Percentiles rank a stretch among this genome's conserved stretches.
Evolutionary conservation across 2,113 vertebrate genomes (phyloP).

Genomic region (Manacus vitellinus): DNA sequence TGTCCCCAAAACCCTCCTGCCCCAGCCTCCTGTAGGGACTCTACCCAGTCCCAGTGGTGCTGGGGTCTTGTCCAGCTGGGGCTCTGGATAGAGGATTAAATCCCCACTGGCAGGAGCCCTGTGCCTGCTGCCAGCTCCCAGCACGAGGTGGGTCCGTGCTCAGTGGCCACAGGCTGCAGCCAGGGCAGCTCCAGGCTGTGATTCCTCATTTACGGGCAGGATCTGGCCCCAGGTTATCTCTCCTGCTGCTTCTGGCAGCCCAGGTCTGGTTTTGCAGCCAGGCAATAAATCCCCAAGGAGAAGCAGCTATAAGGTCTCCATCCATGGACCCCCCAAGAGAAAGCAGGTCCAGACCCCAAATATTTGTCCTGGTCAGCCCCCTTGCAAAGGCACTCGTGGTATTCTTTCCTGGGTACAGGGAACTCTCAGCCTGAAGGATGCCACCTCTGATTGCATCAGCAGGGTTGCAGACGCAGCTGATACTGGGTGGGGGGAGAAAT

Average conservation of each 20-base stretch:
- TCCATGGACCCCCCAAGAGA: background rate
- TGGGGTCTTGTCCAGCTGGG: background rate
- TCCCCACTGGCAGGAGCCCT: background rate
- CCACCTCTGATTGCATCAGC: background rate
- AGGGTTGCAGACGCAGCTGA: background rate
- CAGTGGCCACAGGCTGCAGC: background rate
- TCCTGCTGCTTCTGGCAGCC: conserved; percentile 4
- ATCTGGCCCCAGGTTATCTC: background rate
- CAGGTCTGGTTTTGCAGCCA: background rate
- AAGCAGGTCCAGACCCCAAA: background rate
- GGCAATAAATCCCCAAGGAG: background rate
- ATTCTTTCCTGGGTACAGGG: background rate
- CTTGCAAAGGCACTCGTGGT: background rate
- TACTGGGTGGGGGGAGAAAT: background rate
- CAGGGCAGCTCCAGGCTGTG: background rate
- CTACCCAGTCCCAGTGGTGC: background rate
- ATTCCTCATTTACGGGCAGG: background rate
- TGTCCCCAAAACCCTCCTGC: background rate
- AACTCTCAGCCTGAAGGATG: background rate
- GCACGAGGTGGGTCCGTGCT: fast-evolving
- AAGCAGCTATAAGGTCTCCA: background rate
- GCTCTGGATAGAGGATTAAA: background rate
- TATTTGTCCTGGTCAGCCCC: background rate
- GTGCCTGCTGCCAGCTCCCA: background rate
- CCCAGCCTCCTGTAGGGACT: fast-evolving